Evolutionary conservation across 2,113 vertebrate species (phyloP), one percentile per base, ranked within the genome.

Genomic region (Astatotilapia flaviijosephi): DNA sequence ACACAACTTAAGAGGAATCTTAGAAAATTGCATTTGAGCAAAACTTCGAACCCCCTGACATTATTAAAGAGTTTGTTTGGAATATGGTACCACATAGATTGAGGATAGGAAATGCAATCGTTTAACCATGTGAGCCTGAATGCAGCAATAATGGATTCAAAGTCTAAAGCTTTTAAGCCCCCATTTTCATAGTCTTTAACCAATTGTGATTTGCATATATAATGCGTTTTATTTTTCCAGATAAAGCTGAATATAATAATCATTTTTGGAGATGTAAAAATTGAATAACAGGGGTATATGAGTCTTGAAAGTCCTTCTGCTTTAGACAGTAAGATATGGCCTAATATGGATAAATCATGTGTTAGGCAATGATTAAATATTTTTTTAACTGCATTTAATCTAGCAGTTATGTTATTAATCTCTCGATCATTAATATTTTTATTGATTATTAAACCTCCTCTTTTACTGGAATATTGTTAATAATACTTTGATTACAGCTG

Each of bases 11-110:
- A 56, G 23, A 26, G 54, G 23, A 56, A 26, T 26, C 12, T 56
- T 14, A 56, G 3, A 56, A 3, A 56, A 56, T 56, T 0, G 1
- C 23, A 56, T 56, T 3, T 56, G 12, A 56, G 6, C 54, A 55
- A 14, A 56, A 56, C 1, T 3, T 26, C 4, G 0, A 26, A 56
- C 12, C 12, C 42, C 7, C 21, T 2, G 4, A 56, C 54, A 0
- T 56, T 56, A 56, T 56, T 56, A 58, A 58, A 2, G 23, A 58
- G 55, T 28, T 58, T 0, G 55, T 58, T 28, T 28, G 55, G 23
- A 3, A 15, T 28, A 28, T 58, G 13, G 7, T 0, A 58, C 0
- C 55, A 58, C 13, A 58, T 0, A 28, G 4, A 58, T 15, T 5
- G 55, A 58, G 23, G 54, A 0, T 55, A 2, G 23, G 55, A 58